Evolutionary conservation across 2,113 vertebrate genomes (phyloP).

Genomic region (Rhodinocichla rosea): DNA sequence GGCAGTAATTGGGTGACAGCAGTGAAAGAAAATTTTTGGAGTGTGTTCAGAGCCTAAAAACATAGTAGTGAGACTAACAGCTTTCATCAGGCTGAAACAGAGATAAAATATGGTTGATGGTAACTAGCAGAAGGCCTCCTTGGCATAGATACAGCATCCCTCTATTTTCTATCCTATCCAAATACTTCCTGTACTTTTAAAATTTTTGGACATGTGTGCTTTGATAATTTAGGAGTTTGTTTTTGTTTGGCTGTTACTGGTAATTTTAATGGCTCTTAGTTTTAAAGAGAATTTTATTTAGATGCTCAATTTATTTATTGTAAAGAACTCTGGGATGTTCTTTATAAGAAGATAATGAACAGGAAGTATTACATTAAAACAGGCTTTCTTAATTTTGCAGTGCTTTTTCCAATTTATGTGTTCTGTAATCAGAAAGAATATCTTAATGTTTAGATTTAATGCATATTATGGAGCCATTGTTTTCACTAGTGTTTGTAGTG

Average conservation of each 20-base stretch:
- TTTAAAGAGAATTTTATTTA: background rate
- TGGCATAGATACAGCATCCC: background rate
- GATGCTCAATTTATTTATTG: background rate
- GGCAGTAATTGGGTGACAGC: background rate
- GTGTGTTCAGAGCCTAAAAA: constrained; percentile 3
- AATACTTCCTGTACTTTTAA: background rate
- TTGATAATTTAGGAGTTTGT: background rate
- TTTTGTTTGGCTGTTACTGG: background rate
- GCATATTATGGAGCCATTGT: background rate
- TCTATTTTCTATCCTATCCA: background rate
- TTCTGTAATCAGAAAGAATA: background rate
- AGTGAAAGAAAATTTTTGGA: background rate
- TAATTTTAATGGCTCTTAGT: background rate
- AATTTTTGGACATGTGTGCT: background rate
- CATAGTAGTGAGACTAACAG: background rate
- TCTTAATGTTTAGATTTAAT: background rate
- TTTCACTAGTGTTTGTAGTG: background rate
- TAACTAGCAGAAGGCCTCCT: constrained; percentile 8
- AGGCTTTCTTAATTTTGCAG: background rate
- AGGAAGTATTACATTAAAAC: background rate
- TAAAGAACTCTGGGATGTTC: background rate
- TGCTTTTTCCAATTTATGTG: background rate
- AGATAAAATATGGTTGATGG: background rate
- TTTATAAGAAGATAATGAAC: background rate
- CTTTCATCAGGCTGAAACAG: constrained; percentile 15